Evolutionary conservation across 2,113 vertebrate genomes (phyloP), one percentile per base, ranked within the genome.

Genomic region (Lucifuga dentata): DNA sequence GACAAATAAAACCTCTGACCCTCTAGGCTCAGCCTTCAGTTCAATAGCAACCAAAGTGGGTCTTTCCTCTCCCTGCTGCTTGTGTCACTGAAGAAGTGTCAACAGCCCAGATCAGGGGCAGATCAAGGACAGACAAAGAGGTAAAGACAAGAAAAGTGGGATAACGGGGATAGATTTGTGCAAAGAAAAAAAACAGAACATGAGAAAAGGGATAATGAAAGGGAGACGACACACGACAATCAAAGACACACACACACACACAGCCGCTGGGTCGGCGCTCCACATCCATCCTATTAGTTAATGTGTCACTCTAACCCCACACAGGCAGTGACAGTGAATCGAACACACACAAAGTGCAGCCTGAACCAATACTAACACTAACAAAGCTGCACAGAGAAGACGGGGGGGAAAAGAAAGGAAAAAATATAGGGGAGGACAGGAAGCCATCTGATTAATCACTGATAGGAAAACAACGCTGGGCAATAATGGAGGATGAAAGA

Each of bases 231-330:
- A 52, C 26, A 33, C 49, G n/a, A 53, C 50, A 36, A 5, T 21
- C 16, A 44, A 9, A 15, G 4, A 26, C 41, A 46, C 33, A 50
- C 20, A 80, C 17, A 66, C 24, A 77, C 8, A 17, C 38, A 48
- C 19, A 20, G 46, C 36, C 16, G 50, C 55, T 36, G 41, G 65
- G 61, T 44, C 8, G 17, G n/a, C 58, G 50, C 56, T 46, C 40
- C 19, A 60, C 46, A 62, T 76, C 52, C 24, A 53, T 60, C 48
- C 72, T 64, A 67, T 81, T 83, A 81, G 65, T 89, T 87, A 83
- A 88, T 86, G 72, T 87, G 76, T 87, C 86, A 88, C 80, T 81
- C 67, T 38, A 51, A 78, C 3, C 20, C 61, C 80, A 79, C 72
- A 84, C 60, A 84, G 57, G 32, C 53, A 76, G 50, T 57, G 68